Evolutionary conservation across 2,888 invertebrate species (phyloP), one percentile per base, ranked within the genome.

Genomic region (Eupithecia pulchellata): DNA sequence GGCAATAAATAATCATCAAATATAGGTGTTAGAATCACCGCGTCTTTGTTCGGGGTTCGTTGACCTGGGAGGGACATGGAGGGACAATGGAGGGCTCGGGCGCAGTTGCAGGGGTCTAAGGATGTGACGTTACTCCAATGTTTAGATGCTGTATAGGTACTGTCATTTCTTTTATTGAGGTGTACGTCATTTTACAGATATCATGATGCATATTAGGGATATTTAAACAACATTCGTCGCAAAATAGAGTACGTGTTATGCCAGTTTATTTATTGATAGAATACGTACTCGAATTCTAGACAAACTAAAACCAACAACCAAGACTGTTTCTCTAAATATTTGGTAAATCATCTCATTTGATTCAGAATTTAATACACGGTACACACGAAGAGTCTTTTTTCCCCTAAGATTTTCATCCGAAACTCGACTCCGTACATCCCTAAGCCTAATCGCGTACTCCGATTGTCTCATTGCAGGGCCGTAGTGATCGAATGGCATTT

Each of bases 11-110:
- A 85, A 85, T 82, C 79, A 79, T 77, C 79, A 82, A 86, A 83
- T 78, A 86, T 78, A 86, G 86, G 86, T 87, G 87, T 84, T 82
- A 83, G 84, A 84, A 84, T 85, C 85, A 82, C 80, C 79, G 79
- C 78, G 79, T 78, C 82, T 78, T 76, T 77, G 79, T 78, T 74
- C 77, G 62, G 72, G 77, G 91, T 86, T 89, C 90, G 79, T 73
- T 81, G 88, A 87, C 84, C 89, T 79, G 86, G 86, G 86, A 72
- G 85, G 85, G 86, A 87, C 81, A 78, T 52, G 87, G n/a, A n/a
- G 86, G 86, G 87, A 88, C 90, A 87, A 86, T 73, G 72, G 65
- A 78, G 77, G 77, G 61, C 69, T 69, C 42, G 64, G 55, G 65
- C 55, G 69, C 65, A 73, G 75, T 72, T 66, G 66, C 70, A 67